These are phyloP conservation scores for Pterocles orientalis DNA, from an alignment of 2,113 vertebrate genomes.

Conservation along the genomic window DNA sequence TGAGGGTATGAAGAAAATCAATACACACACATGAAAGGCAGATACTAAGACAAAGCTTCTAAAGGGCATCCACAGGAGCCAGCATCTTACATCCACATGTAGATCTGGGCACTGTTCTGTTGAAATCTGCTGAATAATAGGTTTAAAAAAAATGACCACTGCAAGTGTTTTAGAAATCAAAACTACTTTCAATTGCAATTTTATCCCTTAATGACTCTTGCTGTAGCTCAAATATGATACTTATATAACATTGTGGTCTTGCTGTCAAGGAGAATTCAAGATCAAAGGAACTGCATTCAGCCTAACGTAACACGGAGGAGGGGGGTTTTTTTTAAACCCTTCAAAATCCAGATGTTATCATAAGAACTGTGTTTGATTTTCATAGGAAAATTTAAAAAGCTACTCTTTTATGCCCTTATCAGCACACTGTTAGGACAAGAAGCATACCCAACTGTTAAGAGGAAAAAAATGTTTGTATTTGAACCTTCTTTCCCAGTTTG, in stretches of 20 bases:
- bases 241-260: background rate
- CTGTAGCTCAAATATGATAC: background rate
- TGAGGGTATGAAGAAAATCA: background rate
- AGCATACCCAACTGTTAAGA: background rate
- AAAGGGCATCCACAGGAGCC: background rate
- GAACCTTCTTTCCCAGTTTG: background rate
- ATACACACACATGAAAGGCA: background rate
- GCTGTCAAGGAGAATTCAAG: background rate
- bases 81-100: background rate
- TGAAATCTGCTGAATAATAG: background rate
- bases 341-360: background rate
- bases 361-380: background rate
- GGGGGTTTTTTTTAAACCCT: background rate
- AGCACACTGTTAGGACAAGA: background rate
- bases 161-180: background rate
- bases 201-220: background rate
- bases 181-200: background rate
- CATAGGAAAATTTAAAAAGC: background rate
- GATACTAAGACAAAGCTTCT: background rate
- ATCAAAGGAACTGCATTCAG: background rate
- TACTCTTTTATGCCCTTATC: background rate
- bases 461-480: background rate
- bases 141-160: background rate
- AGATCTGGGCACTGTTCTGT: background rate
- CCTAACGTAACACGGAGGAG: background rate